A percentile compares a stretch with the other conserved stretches of the same genome.
Conservation (phyloP, 2,888 invertebrate genomes). For the Troglohyphantes excavatus region DNA sequence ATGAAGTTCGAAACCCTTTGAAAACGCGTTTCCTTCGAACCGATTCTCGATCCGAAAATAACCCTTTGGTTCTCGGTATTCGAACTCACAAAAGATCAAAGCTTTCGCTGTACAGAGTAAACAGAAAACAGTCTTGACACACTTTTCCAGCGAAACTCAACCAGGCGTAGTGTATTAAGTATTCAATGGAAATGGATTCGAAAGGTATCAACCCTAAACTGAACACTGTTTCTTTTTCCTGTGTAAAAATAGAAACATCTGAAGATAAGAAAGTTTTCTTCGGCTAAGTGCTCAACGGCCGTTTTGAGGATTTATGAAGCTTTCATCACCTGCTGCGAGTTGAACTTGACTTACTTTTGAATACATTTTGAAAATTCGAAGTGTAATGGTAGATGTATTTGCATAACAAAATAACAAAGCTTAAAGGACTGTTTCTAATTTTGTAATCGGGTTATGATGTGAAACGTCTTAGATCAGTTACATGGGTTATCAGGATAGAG, state of each 20-base stretch:
- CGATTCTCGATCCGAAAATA: neutral
- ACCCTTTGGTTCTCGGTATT: neutral
- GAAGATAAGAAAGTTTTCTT: neutral
- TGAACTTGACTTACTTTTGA: neutral
- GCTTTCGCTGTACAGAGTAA: neutral
- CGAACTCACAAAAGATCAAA: neutral
- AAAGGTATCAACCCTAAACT: neutral
- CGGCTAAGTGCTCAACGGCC: neutral
- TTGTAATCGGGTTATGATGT: too few relatives aligned
- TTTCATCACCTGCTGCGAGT: neutral
- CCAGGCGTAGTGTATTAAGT: slow-evolving; percentile 15
- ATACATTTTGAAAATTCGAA: too few relatives aligned
- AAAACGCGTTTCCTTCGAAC: neutral
- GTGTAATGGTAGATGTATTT: too few relatives aligned
- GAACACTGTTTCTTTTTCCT: neutral
- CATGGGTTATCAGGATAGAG: too few relatives aligned
- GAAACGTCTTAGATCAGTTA: too few relatives aligned
- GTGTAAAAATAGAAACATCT: neutral
- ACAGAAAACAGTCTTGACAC: slow-evolving; percentile 12
- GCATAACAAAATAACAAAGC: too few relatives aligned
- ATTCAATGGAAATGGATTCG: neutral
- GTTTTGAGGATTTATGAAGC: neutral
- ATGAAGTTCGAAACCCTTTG: neutral
- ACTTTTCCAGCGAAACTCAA: slow-evolving; percentile 15
- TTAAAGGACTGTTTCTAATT: too few relatives aligned